Base-by-base conservation (phyloP, 2,888 invertebrate species). In the Drosophila silvestris region DNA sequence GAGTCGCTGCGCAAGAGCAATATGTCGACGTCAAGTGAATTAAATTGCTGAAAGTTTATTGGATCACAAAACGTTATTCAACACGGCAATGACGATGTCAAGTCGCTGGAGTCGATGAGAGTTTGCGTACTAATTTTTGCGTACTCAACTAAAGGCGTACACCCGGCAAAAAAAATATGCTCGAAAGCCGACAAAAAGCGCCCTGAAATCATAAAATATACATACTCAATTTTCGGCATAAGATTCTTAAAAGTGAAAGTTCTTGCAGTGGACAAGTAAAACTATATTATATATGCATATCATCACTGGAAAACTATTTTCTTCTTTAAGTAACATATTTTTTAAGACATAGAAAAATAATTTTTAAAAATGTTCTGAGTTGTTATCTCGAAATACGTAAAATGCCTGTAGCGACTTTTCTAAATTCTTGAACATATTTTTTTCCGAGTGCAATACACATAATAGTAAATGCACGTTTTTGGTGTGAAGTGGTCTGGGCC, bases 31-130 rank as follows among this genome's bases (percentile, higher is more conserved):
- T 82, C 81, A 89, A 91, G 85, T 91, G 84, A 76, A 81, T 84
- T 85, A 83, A 89, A 89, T 91, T 89, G 88, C 84, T 88, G 59
- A 77, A 89, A 81, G 78, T 89, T 89, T 77, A 89, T 89, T 89
- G 88, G 83, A 83, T 91, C 85, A 89, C 90, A 89, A 89, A 90
- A 90, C 83, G 81, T 85, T 90, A 91, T 90, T 91, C 86, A 88
- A 81, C 91, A 75, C 80, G 69, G 70, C 82, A 70, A 80, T 70
- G 76, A 58, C 86, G 79, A 80, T 82, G 80, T 77, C 84, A 73
- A 73, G 86, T 77, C 68, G 56, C 65, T 52, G 73, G 70, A 87
- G 81, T 78, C 71, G 69, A 71, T 70, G 70, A 79, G 81, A 82
- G 81, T 68, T 71, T 75, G 77, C 66, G n/a, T n/a, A n/a, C n/a